These are phyloP conservation scores for Bugula neritina DNA, from an alignment of 2,888 invertebrate genomes.

Conservation along the genomic window DNA sequence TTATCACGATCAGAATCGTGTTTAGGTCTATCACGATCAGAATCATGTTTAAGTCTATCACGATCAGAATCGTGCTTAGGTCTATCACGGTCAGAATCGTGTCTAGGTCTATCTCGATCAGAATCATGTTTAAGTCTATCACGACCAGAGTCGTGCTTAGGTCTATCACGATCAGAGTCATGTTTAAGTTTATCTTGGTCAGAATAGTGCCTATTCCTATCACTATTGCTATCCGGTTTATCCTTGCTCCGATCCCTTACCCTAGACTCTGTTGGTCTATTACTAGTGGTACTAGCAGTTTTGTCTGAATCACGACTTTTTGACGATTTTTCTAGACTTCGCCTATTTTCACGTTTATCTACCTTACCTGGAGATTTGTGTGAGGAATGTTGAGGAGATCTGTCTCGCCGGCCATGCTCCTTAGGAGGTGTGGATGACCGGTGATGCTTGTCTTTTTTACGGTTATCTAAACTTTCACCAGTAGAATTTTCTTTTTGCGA, in stretches of 20 bases:
- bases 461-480: neutral
- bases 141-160: neutral
- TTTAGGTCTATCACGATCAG: conserved; percentile 24
- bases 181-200: neutral
- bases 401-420: neutral
- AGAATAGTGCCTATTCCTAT: neutral
- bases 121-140: too few species aligned
- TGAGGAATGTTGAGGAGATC: neutral
- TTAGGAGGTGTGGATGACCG: neutral
- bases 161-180: conserved; percentile 7
- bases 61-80: neutral
- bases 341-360: neutral
- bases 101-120: conserved; percentile 24
- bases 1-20: neutral
- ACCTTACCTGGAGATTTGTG: neutral
- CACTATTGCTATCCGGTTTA: conserved; percentile 4
- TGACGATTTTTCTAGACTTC: neutral
- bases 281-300: neutral
- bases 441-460: neutral
- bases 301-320: neutral
- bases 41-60: too few species aligned
- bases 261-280: too few species aligned
- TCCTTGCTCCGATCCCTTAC: conserved; percentile 25
- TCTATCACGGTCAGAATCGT: conserved; percentile 6
- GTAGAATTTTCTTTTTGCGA: neutral